phyloP scores from a whole-genome alignment of 2,113 vertebrate genomes.

The Rhinogobius similis region DNA sequence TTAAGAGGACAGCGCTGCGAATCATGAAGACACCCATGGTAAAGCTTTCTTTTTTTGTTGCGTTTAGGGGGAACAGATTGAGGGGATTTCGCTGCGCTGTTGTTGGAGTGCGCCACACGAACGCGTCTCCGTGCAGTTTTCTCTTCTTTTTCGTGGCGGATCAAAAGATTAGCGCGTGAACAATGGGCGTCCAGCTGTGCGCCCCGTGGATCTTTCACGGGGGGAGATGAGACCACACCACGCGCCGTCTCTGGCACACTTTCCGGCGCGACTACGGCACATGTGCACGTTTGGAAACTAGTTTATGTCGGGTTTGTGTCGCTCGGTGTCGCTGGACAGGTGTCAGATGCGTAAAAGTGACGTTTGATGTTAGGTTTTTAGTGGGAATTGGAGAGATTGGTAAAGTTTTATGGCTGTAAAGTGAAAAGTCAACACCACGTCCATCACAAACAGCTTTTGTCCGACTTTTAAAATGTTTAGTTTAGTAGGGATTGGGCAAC shows the following conservation, averaged over 20 bases:
- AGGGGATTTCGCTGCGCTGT: slow-evolving; percentile 1
- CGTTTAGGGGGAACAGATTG: background rate
- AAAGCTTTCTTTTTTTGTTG: slow-evolving; percentile 37
- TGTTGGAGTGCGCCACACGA: slow-evolving; percentile 28
- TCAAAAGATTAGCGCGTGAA: slow-evolving; percentile 59
- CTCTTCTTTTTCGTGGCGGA: slow-evolving; percentile 25
- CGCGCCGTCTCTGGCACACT: background rate
- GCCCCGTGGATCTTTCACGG: slow-evolving; percentile 25
- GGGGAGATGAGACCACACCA: background rate
- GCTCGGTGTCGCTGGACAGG: background rate
- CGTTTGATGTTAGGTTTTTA: too few relatives aligned
- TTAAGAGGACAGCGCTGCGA: slow-evolving; percentile 75
- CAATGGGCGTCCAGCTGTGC: slow-evolving; percentile 61
- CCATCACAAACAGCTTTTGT: too few relatives aligned
- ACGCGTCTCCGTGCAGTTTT: too few relatives aligned
- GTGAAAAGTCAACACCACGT: too few relatives aligned
- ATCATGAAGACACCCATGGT: slow-evolving; percentile 96
- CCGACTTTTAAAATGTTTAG: too few relatives aligned
- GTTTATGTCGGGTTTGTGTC: background rate
- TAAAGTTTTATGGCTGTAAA: too few relatives aligned
- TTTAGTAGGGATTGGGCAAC: too few relatives aligned
- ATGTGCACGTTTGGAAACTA: background rate
- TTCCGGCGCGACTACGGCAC: background rate
- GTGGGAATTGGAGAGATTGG: background rate
- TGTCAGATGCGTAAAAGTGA: background rate